Percentiles rank a stretch among this genome's conserved stretches.
phyloP scores from a whole-genome alignment of 2,888 invertebrate genomes.

The Mesorhabditis belari region DNA sequence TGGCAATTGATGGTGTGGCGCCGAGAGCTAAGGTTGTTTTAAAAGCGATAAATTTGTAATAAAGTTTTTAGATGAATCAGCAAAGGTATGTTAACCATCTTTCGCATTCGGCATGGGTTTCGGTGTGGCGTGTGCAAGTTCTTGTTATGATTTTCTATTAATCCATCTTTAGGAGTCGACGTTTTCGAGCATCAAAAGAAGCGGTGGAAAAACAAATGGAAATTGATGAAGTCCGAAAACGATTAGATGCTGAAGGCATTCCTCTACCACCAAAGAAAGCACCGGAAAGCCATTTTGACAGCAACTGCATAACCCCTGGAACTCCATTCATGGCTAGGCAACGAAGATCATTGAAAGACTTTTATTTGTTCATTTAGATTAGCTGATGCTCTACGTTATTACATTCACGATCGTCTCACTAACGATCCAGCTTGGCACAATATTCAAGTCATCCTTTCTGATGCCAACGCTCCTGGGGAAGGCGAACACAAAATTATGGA shows the following conservation, averaged over 20 bases:
- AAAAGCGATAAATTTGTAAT: neutral
- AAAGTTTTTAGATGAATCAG: slow-evolving; percentile 76
- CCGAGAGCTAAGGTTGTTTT: slow-evolving; percentile 72
- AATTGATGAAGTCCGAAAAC: slow-evolving; percentile 62
- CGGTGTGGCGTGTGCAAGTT: too few species aligned
- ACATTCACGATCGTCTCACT: slow-evolving; percentile 71
- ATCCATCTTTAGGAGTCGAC: too few species aligned
- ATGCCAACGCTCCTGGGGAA: slow-evolving; percentile 95
- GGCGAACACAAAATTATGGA: slow-evolving; percentile 99
- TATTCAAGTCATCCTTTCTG: slow-evolving; percentile 86
- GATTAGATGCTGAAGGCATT: slow-evolving; percentile 49
- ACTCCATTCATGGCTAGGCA: slow-evolving; percentile 56
- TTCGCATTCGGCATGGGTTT: too few species aligned
- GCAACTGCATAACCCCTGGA: slow-evolving; percentile 99
- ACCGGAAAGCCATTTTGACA: slow-evolving; percentile 89
- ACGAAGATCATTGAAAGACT: neutral
- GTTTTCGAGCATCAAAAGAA: slow-evolving; percentile 94
- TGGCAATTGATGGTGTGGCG: slow-evolving; percentile 95
- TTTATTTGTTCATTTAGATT: slow-evolving; percentile 14
- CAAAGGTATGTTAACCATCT: too few species aligned
- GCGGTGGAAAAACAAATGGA: slow-evolving; percentile 78
- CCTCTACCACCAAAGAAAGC: slow-evolving; percentile 66
- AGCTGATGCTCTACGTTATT: slow-evolving; percentile 65
- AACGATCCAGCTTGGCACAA: slow-evolving; percentile 89
- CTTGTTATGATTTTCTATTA: too few species aligned